Evolutionary conservation across 2,113 vertebrate species (phyloP).

Genomic region (Podarcis raffonei): DNA sequence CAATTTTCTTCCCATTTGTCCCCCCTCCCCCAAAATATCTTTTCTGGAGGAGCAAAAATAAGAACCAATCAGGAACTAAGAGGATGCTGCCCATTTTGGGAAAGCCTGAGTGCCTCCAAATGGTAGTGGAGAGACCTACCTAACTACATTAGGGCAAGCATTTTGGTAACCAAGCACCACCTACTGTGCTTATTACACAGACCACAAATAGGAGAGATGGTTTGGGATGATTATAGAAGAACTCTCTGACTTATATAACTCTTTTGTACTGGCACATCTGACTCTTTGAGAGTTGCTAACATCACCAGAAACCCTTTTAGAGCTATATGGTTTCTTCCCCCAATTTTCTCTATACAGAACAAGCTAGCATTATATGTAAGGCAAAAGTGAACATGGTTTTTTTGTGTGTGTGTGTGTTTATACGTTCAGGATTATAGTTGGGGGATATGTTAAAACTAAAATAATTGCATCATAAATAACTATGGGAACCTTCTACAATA

Average conservation of each 20-base stretch:
- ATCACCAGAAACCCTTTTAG: conserved; percentile 10
- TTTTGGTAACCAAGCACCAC: not conserved
- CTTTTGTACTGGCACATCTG: not conserved
- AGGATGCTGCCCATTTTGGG: conserved; percentile 36
- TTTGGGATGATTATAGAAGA: conserved; percentile 4
- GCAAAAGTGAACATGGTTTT: not conserved
- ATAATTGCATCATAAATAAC: not conserved
- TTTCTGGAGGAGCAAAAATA: conserved; percentile 26
- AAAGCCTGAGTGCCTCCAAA: conserved; percentile 68
- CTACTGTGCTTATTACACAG: conserved; percentile 10
- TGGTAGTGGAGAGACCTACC: conserved; percentile 39
- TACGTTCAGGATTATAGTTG: not conserved
- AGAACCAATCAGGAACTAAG: conserved; percentile 49
- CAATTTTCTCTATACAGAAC: not conserved
- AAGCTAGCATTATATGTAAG: not conserved
- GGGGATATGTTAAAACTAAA: not conserved
- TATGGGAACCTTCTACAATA: not conserved
- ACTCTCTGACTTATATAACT: conserved; percentile 20
- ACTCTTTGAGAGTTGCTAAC: not conserved
- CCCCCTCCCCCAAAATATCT: not conserved
- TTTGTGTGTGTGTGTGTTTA: not conserved
- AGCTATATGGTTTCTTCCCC: conserved; percentile 2
- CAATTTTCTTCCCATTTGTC: conserved; percentile 34
- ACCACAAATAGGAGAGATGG: not conserved
- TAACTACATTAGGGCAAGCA: conserved; percentile 42